A percentile compares a stretch with the other conserved stretches of the same genome.
phyloP scores from a whole-genome alignment of 2,888 invertebrate genomes.

The Sminthurides aquaticus region DNA sequence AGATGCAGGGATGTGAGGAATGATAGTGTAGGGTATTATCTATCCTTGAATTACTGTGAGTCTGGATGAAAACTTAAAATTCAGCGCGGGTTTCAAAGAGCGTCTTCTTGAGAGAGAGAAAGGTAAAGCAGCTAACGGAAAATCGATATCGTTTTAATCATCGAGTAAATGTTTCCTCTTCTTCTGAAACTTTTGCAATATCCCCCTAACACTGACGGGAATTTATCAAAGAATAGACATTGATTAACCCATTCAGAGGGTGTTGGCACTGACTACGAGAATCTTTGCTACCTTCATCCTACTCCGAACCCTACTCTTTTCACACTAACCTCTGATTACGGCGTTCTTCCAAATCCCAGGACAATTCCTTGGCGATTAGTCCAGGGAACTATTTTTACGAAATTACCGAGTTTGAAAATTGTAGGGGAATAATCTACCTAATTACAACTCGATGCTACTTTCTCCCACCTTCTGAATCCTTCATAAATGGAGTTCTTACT shows the following conservation, averaged over 20 bases:
- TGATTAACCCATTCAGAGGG: background rate
- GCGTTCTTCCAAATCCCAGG: too few species aligned
- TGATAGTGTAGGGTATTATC: background rate
- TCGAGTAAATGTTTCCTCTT: background rate
- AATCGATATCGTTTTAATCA: constrained; percentile 1
- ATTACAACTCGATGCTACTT: too few species aligned
- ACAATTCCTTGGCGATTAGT: too few species aligned
- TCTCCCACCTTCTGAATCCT: too few species aligned
- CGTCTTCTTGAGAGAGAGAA: background rate
- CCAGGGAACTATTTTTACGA: too few species aligned
- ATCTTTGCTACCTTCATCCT: background rate
- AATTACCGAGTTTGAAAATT: too few species aligned
- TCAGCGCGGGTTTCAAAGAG: background rate
- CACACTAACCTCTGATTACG: too few species aligned
- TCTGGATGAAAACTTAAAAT: background rate
- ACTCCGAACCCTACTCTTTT: background rate
- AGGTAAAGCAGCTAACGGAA: background rate
- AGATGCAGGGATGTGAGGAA: background rate
- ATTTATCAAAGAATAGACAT: constrained; percentile 8
- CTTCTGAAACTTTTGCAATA: constrained; percentile 3
- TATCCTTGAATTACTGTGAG: background rate
- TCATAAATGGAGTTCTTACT: too few species aligned
- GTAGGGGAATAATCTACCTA: too few species aligned
- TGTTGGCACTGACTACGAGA: background rate
- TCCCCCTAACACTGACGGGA: background rate